These are phyloP conservation scores for Hypercompe scribonia DNA, from an alignment of 2,888 invertebrate species.

Conservation along the genomic window DNA sequence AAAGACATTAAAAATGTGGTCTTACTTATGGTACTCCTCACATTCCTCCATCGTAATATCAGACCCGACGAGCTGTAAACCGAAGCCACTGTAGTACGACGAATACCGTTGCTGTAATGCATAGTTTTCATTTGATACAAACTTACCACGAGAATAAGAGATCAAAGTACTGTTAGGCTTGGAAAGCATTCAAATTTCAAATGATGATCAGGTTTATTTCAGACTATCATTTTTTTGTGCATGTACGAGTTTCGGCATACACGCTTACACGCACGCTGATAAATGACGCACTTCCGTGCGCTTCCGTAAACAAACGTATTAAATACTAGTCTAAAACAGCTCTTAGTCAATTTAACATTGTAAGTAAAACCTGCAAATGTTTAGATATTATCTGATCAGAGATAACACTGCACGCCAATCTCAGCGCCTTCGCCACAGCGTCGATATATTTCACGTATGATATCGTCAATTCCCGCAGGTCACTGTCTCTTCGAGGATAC, in stretches of 20 bases:
- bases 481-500: constrained; percentile 81
- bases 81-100: constrained; percentile 86
- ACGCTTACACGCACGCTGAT: too few species aligned
- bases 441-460: constrained; percentile 86
- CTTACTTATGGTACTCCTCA: constrained; percentile 82
- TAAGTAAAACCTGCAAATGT: constrained; percentile 78
- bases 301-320: too few species aligned
- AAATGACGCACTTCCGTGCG: too few species aligned
- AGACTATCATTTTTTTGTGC: not conserved
- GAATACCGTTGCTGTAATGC: constrained; percentile 86
- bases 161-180: not conserved
- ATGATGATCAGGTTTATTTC: not conserved
- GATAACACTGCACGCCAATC: constrained; percentile 82
- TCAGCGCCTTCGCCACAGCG: constrained; percentile 84
- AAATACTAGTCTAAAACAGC: not conserved
- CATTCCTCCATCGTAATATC: constrained; percentile 87
- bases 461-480: constrained; percentile 83
- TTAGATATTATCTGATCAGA: constrained; percentile 86
- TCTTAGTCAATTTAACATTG: not conserved
- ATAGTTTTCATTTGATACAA: not conserved
- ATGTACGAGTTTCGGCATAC: too few species aligned
- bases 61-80: constrained; percentile 83
- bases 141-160: not conserved
- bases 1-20: not conserved
- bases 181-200: not conserved